phyloP scores from a whole-genome alignment of 2,113 vertebrate genomes.

The Herpetotheres cachinnans region DNA sequence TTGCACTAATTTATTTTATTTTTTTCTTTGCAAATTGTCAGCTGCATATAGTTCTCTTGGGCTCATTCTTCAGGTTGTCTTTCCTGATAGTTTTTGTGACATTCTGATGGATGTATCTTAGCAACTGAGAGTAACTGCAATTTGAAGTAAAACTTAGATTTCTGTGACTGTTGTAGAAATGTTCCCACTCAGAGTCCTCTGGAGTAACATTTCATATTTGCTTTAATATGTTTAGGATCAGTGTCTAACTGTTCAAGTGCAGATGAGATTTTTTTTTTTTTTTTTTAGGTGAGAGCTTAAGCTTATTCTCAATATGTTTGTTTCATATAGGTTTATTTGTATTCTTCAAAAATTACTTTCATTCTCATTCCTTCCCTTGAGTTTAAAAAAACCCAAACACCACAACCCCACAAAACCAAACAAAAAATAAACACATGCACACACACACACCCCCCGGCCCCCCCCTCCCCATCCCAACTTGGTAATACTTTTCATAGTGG shows the following conservation, averaged over 20 bases:
- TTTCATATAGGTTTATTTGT: background rate
- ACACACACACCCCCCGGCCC: background rate
- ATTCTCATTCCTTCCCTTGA: background rate
- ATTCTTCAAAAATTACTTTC: background rate
- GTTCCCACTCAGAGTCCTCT: slow-evolving; percentile 59
- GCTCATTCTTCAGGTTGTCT: slow-evolving; percentile 37
- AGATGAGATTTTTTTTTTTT: background rate
- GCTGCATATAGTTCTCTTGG: background rate
- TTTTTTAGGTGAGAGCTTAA: background rate
- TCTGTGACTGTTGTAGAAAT: slow-evolving; percentile 55
- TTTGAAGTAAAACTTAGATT: slow-evolving; percentile 50
- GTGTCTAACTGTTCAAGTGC: background rate
- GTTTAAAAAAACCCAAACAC: background rate
- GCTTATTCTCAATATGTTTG: background rate
- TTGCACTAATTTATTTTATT: background rate
- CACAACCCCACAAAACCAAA: background rate
- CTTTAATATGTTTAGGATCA: slow-evolving; percentile 12
- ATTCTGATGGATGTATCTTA: slow-evolving; percentile 40
- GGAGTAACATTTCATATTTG: slow-evolving; percentile 29
- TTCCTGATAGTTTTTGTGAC: slow-evolving; percentile 37
- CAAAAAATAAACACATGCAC: background rate
- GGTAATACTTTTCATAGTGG: background rate
- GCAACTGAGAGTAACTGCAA: slow-evolving; percentile 46
- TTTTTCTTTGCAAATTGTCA: background rate
- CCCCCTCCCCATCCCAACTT: background rate